phyloP scores from a whole-genome alignment of 2,113 vertebrate species.

The Nibea albiflora region DNA sequence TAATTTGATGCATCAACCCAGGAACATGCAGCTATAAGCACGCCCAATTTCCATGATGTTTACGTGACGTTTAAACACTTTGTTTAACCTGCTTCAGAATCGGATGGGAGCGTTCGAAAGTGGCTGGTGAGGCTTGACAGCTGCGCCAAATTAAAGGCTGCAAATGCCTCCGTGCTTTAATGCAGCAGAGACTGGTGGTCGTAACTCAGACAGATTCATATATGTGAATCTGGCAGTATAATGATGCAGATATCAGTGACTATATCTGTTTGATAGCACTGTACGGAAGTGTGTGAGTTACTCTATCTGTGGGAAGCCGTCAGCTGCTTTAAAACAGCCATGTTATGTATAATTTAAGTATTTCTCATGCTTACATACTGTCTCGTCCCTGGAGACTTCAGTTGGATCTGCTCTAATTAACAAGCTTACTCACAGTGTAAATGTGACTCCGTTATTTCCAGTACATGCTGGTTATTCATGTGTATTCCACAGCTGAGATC shows the following conservation, averaged over 20 bases:
- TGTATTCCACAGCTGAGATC: constrained; percentile 57
- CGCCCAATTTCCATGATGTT: background rate
- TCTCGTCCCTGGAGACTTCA: background rate
- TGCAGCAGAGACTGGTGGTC: background rate
- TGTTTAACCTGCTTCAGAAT: background rate
- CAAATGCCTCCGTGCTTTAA: background rate
- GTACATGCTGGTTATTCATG: constrained; percentile 53
- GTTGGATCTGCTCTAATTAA: constrained; percentile 43
- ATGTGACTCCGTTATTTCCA: constrained; percentile 33
- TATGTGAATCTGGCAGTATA: background rate
- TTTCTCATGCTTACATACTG: background rate
- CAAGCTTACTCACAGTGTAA: constrained; percentile 38
- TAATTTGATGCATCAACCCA: background rate
- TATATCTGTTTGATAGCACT: background rate
- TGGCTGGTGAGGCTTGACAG: background rate
- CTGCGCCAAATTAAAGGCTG: background rate
- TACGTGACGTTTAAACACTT: background rate
- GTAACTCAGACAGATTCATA: background rate
- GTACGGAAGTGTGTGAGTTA: background rate
- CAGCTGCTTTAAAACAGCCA: background rate
- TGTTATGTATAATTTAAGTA: background rate
- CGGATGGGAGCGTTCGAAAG: background rate
- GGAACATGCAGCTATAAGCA: background rate
- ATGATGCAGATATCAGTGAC: background rate
- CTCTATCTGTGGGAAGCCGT: background rate